phyloP scores from a whole-genome alignment of 2,888 invertebrate genomes.

The Caradrina kadenii region DNA sequence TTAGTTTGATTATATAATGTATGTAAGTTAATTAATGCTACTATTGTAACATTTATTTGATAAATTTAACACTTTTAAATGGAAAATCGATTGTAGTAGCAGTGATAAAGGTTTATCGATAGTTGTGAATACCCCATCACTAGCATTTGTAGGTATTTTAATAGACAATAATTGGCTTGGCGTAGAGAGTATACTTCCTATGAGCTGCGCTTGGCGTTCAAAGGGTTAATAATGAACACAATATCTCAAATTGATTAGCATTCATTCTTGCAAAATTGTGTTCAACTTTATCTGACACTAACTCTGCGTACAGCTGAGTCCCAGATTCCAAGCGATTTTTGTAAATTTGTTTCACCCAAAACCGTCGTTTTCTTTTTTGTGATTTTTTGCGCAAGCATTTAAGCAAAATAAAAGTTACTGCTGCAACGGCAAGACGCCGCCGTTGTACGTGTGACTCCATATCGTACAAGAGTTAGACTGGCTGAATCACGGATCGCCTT shows the following conservation, averaged over 20 bases:
- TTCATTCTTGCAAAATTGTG: conserved; percentile 59
- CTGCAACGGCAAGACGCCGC: conserved; percentile 56
- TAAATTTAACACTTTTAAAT: no score
- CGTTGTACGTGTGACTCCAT: conserved; percentile 61
- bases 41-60: no score
- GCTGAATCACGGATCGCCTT: conserved; percentile 50
- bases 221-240: conserved; percentile 60
- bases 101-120: no score
- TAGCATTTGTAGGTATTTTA: no score
- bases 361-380: conserved; percentile 50
- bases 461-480: conserved; percentile 50
- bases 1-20: no score
- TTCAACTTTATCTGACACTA: conserved; percentile 53
- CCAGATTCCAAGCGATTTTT: conserved; percentile 44
- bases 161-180: no score
- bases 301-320: conserved; percentile 40
- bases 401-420: conserved; percentile 60
- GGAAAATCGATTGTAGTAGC: no score
- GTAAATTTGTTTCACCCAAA: conserved; percentile 46
- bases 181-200: no score
- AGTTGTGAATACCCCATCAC: no score
- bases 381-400: conserved; percentile 49
- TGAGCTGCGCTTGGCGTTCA: no score
- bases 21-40: no score
- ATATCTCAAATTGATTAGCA: conserved; percentile 56